Base-by-base conservation (phyloP, 2,113 vertebrate genomes). In the Pituophis catenifer region DNA sequence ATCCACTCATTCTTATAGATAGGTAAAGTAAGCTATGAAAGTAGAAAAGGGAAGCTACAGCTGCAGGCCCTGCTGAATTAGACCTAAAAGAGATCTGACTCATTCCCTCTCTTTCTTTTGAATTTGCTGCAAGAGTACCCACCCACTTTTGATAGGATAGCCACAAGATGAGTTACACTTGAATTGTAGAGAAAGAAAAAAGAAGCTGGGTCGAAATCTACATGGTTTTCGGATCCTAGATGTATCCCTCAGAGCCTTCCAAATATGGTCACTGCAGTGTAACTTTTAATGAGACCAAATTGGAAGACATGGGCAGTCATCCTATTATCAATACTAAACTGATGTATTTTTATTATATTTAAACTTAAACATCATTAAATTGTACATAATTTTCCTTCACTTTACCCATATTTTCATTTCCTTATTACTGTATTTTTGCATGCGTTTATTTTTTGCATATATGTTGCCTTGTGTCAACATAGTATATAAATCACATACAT, bases 121-220 rank as follows among this genome's bases (percentile, higher is more conserved):
- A 92, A 50, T 97, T 97, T 97, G 95, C 95, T 96, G 96, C 97
- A 96, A 96, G 96, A 94, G 92, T 96, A 97, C n/a, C 70, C 96
- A 97, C 96, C 97, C 91, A 97, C 96, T 96, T 97, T 94, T 95
- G 95, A 95, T 96, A 97, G 92, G 91, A 94, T 96, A 96, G 93
- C 94, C 89, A 44, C 94, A 62, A 21, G 90, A 90, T 93, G 94
- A 97, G 95, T 95, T 94, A 94, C 93, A 93, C 58, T 95, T 12
- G 15, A 81, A 81, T 38, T 38, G 70, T 19, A 38, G 70, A 33
- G 15, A 6, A n/a, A 70, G 7, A 9, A 38, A 81, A 81, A 33
- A 33, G 26, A 75, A 75, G n/a, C 70, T 75, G n/a, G 70, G 15
- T 38, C n/a, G 13, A 75, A 33, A n/a, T 81, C 15, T 81, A 81